Conservation (phyloP, 2,797 vertebrate species). For the Enteromius thamalakanensis region DNA sequence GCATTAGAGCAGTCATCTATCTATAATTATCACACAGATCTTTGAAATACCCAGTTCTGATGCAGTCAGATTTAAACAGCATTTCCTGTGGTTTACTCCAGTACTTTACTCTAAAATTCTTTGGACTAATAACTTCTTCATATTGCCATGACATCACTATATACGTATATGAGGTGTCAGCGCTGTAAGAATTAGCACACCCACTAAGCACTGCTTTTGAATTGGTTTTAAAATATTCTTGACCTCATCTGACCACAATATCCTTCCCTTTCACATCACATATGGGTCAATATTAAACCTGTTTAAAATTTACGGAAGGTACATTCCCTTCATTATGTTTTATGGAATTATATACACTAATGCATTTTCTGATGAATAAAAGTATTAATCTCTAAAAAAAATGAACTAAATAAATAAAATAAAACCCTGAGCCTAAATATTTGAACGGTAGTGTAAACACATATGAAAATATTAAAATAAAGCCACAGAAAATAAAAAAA, state of each 20-base stretch:
- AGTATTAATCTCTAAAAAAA: too few species aligned
- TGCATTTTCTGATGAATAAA: background rate
- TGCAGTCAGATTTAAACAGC: background rate
- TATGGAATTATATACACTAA: background rate
- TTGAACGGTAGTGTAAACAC: background rate
- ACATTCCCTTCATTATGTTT: background rate
- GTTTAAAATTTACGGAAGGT: background rate
- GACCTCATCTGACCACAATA: background rate
- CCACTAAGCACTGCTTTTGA: background rate
- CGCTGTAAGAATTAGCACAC: background rate
- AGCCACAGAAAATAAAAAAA: background rate
- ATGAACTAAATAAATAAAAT: too few species aligned
- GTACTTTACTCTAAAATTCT: background rate
- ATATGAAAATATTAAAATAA: background rate
- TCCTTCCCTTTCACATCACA: background rate
- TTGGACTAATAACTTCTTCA: background rate
- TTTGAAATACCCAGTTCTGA: background rate
- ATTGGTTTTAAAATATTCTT: background rate
- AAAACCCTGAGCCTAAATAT: background rate
- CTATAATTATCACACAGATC: background rate
- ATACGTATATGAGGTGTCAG: background rate
- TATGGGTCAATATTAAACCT: background rate
- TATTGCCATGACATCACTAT: constrained; percentile 9
- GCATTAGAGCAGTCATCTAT: background rate
- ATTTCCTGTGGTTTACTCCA: background rate